These are phyloP conservation scores for Platichthys flesus DNA, from an alignment of 2,113 vertebrate species.

Conservation along the genomic window DNA sequence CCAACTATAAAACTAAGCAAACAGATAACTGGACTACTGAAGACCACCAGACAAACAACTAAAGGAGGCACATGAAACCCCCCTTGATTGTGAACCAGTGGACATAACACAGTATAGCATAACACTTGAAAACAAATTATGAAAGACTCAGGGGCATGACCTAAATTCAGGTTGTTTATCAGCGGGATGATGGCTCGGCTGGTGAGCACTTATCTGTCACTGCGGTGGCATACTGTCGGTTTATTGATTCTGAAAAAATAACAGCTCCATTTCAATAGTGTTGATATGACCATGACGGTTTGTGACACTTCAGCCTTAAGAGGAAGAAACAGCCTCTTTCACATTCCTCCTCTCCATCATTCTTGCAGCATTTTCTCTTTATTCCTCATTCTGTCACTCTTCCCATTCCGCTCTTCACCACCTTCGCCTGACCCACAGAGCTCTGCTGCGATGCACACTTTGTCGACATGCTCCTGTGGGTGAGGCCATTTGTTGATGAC, in stretches of 20 bases:
- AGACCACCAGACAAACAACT: too few species aligned
- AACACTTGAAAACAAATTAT: not conserved
- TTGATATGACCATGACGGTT: constrained; percentile 18
- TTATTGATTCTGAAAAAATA: constrained; percentile 15
- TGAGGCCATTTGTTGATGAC: constrained; percentile 38
- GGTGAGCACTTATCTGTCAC: constrained; percentile 1
- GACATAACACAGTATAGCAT: too few species aligned
- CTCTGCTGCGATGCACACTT: not conserved
- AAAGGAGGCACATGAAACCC: too few species aligned
- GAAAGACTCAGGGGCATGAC: constrained; percentile 6
- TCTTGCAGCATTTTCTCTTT: constrained; percentile 6
- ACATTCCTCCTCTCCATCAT: not conserved
- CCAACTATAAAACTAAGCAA: too few species aligned
- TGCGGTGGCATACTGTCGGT: not conserved
- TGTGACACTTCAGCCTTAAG: constrained; percentile 2
- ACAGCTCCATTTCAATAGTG: not conserved
- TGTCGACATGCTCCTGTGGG: constrained; percentile 6
- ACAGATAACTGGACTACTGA: too few species aligned
- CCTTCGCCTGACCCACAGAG: constrained; percentile 23
- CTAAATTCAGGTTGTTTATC: constrained; percentile 22
- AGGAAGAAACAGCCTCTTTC: not conserved
- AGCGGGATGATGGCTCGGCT: constrained; percentile 13
- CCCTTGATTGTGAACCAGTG: too few species aligned
- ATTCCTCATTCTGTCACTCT: constrained; percentile 41
- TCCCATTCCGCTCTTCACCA: not conserved